Conservation (phyloP, 1,140 invertebrate species). For the Oedothorax gibbosus region DNA sequence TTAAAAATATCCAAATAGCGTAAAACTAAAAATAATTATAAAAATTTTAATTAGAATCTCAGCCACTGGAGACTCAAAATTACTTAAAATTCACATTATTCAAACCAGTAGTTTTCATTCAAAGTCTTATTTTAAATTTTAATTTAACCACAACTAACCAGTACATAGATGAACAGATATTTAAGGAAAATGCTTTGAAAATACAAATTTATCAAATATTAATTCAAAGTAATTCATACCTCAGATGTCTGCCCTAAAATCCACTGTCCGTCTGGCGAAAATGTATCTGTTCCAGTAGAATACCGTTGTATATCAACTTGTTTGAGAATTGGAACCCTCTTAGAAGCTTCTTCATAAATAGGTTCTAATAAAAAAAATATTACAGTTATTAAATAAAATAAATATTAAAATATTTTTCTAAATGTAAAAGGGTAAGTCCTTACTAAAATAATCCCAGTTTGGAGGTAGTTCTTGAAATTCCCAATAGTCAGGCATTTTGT, state of each 20-base stretch:
- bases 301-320: constrained; percentile 79
- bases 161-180: no score
- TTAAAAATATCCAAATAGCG: no score
- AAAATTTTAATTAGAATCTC: no score
- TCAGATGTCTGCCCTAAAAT: constrained; percentile 90
- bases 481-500: constrained; percentile 67
- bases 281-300: constrained; percentile 91
- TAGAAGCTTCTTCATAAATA: constrained; percentile 78
- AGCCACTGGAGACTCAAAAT: no score
- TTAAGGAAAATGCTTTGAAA: no score
- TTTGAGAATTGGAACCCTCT: constrained; percentile 82
- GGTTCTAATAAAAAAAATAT: constrained; percentile 35
- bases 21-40: no score
- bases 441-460: constrained; percentile 96
- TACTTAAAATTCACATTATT: no score
- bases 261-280: constrained; percentile 81
- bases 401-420: constrained; percentile 29
- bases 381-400: constrained; percentile 77
- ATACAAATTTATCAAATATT: no score
- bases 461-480: constrained; percentile 64
- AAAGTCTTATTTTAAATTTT: no score
- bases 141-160: no score
- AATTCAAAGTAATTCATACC: constrained; percentile 66
- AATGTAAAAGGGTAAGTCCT: constrained; percentile 69
- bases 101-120: no score